Evolutionary conservation across 1,140 invertebrate genomes (phyloP).

Genomic region (Dolichoris vasculosae): DNA sequence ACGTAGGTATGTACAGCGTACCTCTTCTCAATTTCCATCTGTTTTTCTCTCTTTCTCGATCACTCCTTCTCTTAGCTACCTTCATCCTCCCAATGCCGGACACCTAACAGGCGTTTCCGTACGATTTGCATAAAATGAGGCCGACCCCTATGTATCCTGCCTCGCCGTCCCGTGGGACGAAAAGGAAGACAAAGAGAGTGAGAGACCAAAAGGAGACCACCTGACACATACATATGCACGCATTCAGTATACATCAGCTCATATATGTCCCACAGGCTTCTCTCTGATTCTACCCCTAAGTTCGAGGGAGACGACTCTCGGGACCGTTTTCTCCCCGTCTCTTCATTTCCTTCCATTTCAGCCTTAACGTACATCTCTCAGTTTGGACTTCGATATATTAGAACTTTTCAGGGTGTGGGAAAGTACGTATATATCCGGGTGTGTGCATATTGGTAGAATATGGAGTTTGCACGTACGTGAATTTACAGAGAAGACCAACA

Average conservation of each 20-base stretch:
- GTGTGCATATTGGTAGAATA: not conserved
- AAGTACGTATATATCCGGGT: not conserved
- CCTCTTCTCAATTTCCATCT: constrained; percentile 8
- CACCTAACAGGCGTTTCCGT: constrained; percentile 61
- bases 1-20: constrained; percentile 38
- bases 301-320: constrained; percentile 4
- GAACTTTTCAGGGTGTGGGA: not conserved
- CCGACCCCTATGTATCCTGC: not conserved
- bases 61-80: constrained; percentile 10
- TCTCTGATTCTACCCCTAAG: not conserved
- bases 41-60: constrained; percentile 17
- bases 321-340: not conserved
- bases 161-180: not conserved
- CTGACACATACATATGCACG: constrained; percentile 51
- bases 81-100: constrained; percentile 39
- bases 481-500: not conserved
- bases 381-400: not conserved
- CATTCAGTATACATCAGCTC: constrained; percentile 35
- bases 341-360: not conserved
- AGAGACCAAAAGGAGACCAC: not conserved
- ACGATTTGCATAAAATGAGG: constrained; percentile 64
- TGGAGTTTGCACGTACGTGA: not conserved
- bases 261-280: constrained; percentile 41
- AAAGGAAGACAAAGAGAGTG: not conserved
- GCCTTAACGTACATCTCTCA: not conserved